Evolutionary conservation across 2,797 vertebrate genomes (phyloP), one percentile per base, ranked within the genome.

Genomic region (Tadarida brasiliensis): DNA sequence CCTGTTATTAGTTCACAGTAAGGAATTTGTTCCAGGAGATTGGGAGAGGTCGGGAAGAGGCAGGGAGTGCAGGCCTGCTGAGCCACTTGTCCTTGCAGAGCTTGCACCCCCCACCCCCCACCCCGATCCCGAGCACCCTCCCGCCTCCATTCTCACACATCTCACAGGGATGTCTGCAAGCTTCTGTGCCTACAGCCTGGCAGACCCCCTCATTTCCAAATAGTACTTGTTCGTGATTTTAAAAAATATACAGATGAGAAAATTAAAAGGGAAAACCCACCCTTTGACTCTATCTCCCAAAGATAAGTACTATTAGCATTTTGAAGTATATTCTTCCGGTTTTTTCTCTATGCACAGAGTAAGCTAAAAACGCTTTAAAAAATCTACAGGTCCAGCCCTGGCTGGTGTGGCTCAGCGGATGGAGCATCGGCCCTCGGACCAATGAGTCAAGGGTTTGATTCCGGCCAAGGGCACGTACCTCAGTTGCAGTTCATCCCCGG

Each of bases 201-300:
- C 26, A 11, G 73, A 57, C 24, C 24, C 24, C 22, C 20, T 83
- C 10, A 73, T 30, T 87, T 74, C 57, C 89, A 87, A 70, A 71
- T 24, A 80, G 90, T 65, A 47, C 51, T 51, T 70, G 30, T 12
- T 70, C 39, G 10, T 15, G 22, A 39, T 56, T 87, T 74, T 26
- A n/a, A 19, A 77, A 92, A 61, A 67, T 14, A 94, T 20, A 90
- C 14, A 90, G 51, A 76, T 2, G 44, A 92, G 81, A 68, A 94
- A 61, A 16, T n/a, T 44, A 65, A 91, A 87, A 78, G 9, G 6
- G 56, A 51, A 89, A 90, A 33, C 15, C 17, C 4, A 71, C 8
- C 33, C 44, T 68, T 35, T 76, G 51, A 70, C 14, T 59, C 14
- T 59, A 35, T 76, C 11, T 49, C 28, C 39, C 59, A 76, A 28